Base-by-base conservation (phyloP, 2,797 vertebrate genomes). In the Percopsis omiscomaycus region DNA sequence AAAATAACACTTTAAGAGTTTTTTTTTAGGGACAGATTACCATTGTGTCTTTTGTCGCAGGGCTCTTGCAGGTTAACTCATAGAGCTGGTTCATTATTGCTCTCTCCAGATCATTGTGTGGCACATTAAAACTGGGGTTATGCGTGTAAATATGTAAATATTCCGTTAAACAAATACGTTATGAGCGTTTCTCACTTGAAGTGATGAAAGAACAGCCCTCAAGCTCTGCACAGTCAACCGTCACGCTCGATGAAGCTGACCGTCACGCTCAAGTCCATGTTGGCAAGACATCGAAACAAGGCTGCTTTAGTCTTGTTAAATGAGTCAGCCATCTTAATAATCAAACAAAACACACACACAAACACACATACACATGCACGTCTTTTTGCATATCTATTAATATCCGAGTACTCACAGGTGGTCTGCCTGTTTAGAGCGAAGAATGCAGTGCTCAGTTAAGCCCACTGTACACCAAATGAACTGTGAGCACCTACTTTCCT, bases 391-490 rank as follows among this genome's bases (percentile, higher is more conserved):
- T 88, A 90, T 89, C 92, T 92, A 90, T 92, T 94, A 94, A 94
- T 93, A 94, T 94, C 59, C 79, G 82, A 89, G 88, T 90, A 91
- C 92, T 93, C 88, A 93, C 92, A 91, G 92, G 93, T 92, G 87
- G 90, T 87, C 91, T 84, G 88, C 76, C 88, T 91, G 88, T 91
- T 91, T 93, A 94, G 84, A 74, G 86, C 83, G 82, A 89, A 90
- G 90, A 87, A 92, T 89, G 84, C 81, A 86, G 87, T 87, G 77
- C 85, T 88, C 86, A 81, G 89, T 89, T 90, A 92, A 89, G 91
- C 86, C 85, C 91, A 80, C 89, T 95, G 90, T 89, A 90, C 89
- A 88, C 92, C 89, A 92, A 94, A 93, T 89, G 79, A 92, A 92
- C 84, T 82, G 69, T 89, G 86, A 84, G 89, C 45, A 44, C 45